phyloP scores from a whole-genome alignment of 1,140 invertebrate genomes.

The Caenorhabditis remanei region DNA sequence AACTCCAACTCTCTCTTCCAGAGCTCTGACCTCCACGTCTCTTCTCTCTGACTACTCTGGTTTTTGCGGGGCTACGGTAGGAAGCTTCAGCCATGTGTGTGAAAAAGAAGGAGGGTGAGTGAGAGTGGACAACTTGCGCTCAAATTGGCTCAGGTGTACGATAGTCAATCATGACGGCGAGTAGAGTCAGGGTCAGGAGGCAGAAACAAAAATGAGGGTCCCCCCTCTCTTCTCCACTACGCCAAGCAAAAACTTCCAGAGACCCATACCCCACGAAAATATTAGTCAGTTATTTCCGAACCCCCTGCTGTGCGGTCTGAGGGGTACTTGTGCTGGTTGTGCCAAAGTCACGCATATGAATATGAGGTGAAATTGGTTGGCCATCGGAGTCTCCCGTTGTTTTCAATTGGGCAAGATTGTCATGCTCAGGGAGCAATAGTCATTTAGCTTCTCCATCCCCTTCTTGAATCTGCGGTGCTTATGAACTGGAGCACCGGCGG shows the following conservation, averaged over 20 bases:
- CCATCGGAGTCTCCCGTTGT: constrained; percentile 26
- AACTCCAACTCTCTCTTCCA: neutral
- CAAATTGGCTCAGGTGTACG: constrained; percentile 53
- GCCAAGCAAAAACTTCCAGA: constrained; percentile 20
- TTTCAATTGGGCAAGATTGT: constrained; percentile 23
- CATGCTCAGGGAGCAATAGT: neutral
- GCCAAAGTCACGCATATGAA: constrained; percentile 54
- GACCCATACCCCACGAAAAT: neutral
- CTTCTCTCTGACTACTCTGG: neutral
- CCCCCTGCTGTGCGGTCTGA: constrained; percentile 52
- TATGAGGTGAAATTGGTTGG: constrained; percentile 36
- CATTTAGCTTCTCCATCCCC: neutral
- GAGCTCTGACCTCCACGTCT: neutral
- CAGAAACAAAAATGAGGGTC: neutral
- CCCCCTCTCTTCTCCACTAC: neutral
- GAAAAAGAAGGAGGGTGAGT: neutral
- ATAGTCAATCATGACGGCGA: constrained; percentile 43
- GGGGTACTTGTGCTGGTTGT: constrained; percentile 41
- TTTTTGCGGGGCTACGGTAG: constrained; percentile 29
- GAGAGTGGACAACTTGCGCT: constrained; percentile 31
- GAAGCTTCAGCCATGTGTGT: constrained; percentile 44
- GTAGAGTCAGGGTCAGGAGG: constrained; percentile 28
- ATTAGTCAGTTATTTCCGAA: constrained; percentile 41
- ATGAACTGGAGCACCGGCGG: neutral
- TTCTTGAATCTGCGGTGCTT: neutral